Base-by-base conservation (phyloP, 2,113 vertebrate genomes). In the Urocitellus parryii region DNA sequence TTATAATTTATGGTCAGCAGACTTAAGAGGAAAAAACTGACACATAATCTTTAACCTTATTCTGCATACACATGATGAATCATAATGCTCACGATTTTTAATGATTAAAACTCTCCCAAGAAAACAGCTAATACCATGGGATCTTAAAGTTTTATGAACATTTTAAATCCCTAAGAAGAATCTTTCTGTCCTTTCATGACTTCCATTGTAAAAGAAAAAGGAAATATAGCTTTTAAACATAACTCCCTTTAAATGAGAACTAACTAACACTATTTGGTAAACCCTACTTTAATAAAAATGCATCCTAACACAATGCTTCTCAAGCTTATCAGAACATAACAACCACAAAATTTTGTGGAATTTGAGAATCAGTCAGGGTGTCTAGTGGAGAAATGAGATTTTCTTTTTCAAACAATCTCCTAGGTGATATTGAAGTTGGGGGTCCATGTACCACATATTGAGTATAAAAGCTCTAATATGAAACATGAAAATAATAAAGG, bases 81-180 rank as follows among this genome's bases (percentile, higher is more conserved):
- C 8, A 34, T 61, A 91, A 78, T 37, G 27, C 78, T 89, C 89
- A 24, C 32, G 65, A 68, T 82, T 56, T 4, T 13, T 58, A 58
- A 3, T 78, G 32, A 65, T 32, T 65, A 70, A 84, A 88, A 72
- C 24, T 67, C 8, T 86, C 82, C 27, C 10, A 48, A 77, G 17
- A 78, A 83, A 17, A 73, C 1, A 80, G n/a, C 6, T 77, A 94
- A 82, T 32, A 68, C 11, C 12, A 82, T 34, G 8, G 65, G 2
- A 56, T 90, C 27, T 91, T 76, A n/a, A 93, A 56, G 14, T 70
- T 86, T 90, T 17, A 82, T 78, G 17, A 82, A 87, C 8, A 82
- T 16, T 72, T 68, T 85, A 93, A 86, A 81, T 45, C 70, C 10
- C 67, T 76, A 93, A 29, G 14, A 79, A 77, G 12, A 14, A 45